Evolutionary conservation across 2,888 invertebrate species (phyloP).

Genomic region (Doris montereyensis): DNA sequence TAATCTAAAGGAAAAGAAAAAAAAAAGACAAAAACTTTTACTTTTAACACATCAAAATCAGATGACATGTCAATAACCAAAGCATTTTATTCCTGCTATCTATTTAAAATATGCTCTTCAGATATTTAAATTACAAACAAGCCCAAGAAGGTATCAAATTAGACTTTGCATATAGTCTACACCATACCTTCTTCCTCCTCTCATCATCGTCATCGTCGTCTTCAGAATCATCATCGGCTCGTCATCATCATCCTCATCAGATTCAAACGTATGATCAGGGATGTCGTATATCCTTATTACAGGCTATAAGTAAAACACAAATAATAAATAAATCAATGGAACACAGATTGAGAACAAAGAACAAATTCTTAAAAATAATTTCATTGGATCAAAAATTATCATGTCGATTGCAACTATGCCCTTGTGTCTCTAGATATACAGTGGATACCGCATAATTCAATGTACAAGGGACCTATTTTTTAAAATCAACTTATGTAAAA

Average conservation of each 20-base stretch:
- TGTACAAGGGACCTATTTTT: too few relatives aligned
- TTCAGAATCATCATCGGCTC: slow-evolving; percentile 73
- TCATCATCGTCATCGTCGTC: slow-evolving; percentile 42
- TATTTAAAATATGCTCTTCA: too few relatives aligned
- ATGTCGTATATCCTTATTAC: slow-evolving; percentile 97
- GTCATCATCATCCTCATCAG: slow-evolving; percentile 92
- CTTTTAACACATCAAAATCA: too few relatives aligned
- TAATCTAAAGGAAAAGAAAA: too few relatives aligned
- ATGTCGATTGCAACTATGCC: neutral
- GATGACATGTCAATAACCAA: too few relatives aligned
- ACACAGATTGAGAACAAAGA: neutral
- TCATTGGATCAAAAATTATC: neutral
- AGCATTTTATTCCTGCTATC: too few relatives aligned
- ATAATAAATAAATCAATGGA: neutral
- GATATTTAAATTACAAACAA: too few relatives aligned
- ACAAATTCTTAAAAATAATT: neutral
- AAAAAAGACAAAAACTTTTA: too few relatives aligned
- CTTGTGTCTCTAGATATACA: neutral
- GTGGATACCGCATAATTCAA: neutral
- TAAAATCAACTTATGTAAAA: too few relatives aligned
- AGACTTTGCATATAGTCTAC: too few relatives aligned
- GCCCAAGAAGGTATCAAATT: too few relatives aligned
- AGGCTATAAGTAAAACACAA: slow-evolving; percentile 76
- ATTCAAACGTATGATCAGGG: slow-evolving; percentile 98
- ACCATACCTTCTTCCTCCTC: neutral